Evolutionary conservation across 53 echinoderm and acorn worm species (phyloP).

Genomic region (Mesocentrotus franciscanus): DNA sequence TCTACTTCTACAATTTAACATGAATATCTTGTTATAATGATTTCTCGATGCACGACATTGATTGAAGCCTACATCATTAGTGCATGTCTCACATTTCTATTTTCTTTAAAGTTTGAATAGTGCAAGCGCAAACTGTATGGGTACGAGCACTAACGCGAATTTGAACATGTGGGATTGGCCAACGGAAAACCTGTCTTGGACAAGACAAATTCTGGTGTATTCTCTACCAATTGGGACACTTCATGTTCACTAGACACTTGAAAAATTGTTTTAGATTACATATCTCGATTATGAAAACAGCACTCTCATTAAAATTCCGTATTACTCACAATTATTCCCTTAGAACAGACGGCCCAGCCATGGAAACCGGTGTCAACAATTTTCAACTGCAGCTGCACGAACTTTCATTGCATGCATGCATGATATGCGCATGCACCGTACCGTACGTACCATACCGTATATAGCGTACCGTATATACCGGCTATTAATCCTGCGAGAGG

Average conservation of each 20-base stretch:
- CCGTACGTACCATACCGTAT: no score
- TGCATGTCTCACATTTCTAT: no score
- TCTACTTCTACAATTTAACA: no score
- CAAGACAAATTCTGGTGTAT: background rate
- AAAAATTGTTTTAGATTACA: background rate
- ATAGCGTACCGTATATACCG: no score
- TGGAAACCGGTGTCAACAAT: conserved; percentile 20
- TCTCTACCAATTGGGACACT: background rate
- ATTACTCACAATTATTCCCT: background rate
- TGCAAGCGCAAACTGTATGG: background rate
- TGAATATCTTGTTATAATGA: no score
- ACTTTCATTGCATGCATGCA: no score
- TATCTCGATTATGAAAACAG: background rate
- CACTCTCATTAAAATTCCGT: background rate
- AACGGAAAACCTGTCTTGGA: background rate
- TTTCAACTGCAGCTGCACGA: no score
- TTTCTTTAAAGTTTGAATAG: no score
- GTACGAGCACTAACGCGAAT: background rate
- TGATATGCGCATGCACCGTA: no score
- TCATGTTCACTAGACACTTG: background rate
- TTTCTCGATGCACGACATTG: no score
- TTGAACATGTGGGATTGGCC: background rate
- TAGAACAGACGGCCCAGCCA: background rate
- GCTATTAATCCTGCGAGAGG: no score
- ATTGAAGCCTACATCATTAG: no score